Conservation (phyloP, 2,113 vertebrate species). For the Trochalopteron elliotii region DNA sequence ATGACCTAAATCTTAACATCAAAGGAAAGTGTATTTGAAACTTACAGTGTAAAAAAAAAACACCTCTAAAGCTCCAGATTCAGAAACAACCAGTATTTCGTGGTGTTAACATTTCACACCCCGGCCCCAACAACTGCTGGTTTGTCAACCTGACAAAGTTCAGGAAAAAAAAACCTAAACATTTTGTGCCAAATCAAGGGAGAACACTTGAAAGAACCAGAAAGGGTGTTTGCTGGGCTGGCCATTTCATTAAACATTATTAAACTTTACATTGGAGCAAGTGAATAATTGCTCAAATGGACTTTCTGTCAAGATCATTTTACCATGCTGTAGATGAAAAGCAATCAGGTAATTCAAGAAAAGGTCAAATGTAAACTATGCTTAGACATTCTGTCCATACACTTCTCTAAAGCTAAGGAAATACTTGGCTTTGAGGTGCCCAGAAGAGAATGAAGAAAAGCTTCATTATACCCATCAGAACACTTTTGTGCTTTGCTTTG, state of each 20-base stretch:
- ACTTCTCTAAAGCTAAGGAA: not conserved
- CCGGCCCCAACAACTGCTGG: rapidly evolving
- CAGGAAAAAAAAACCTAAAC: not conserved
- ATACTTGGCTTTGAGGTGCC: not conserved
- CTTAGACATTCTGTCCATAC: not conserved
- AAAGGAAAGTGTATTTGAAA: not conserved
- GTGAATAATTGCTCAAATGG: not conserved
- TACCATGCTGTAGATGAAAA: not conserved
- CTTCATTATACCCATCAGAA: not conserved
- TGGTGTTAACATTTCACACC: rapidly evolving
- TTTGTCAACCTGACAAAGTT: not conserved
- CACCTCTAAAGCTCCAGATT: not conserved
- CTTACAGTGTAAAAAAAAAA: not conserved
- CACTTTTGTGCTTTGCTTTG: not conserved
- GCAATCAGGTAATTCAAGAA: not conserved
- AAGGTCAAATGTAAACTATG: not conserved
- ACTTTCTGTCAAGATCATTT: not conserved
- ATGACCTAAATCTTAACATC: rapidly evolving
- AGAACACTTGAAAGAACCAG: not conserved
- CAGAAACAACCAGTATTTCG: not conserved
- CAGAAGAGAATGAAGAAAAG: not conserved
- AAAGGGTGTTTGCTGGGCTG: not conserved
- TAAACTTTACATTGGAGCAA: not conserved
- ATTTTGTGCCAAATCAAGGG: not conserved
- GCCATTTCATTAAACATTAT: not conserved